A percentile compares a stretch with the other conserved stretches of the same genome.
Evolutionary conservation across 2,888 invertebrate species (phyloP).

Genomic region (Linnaemya tessellans): DNA sequence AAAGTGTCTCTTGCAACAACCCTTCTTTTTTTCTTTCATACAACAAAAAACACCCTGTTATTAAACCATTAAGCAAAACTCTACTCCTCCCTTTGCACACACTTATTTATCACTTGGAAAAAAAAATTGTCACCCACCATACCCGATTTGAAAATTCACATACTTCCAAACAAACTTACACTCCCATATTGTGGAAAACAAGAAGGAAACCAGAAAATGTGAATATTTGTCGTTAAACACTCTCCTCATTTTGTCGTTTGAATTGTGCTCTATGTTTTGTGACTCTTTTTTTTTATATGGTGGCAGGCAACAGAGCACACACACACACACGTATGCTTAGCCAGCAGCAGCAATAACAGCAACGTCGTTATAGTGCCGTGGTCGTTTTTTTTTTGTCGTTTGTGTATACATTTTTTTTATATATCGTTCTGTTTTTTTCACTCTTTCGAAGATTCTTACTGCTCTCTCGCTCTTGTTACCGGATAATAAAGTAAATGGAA

Average conservation of each 20-base stretch:
- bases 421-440: constrained; percentile 62
- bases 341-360: constrained; percentile 61
- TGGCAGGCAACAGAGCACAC: constrained; percentile 15
- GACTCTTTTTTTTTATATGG: constrained; percentile 58
- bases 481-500: constrained; percentile 45
- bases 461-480: constrained; percentile 73
- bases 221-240: constrained; percentile 73
- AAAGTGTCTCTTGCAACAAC: constrained; percentile 54
- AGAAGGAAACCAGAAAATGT: constrained; percentile 59
- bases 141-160: constrained; percentile 13
- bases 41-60: constrained; percentile 44
- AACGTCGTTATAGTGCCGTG: constrained; percentile 65
- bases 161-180: constrained; percentile 25
- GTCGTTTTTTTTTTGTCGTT: constrained; percentile 65
- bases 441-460: constrained; percentile 66
- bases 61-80: constrained; percentile 13
- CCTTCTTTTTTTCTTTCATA: constrained; percentile 27
- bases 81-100: constrained; percentile 47
- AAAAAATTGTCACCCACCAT: constrained; percentile 69
- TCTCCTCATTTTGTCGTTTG: constrained; percentile 71
- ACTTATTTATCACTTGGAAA: not conserved
- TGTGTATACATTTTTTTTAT: constrained; percentile 58
- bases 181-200: constrained; percentile 47
- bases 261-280: constrained; percentile 61
- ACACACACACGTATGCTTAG: constrained; percentile 3